Evolutionary conservation across 2,888 invertebrate species (phyloP), one percentile per base, ranked within the genome.

Genomic region (Chaetogeoica ovagalla): DNA sequence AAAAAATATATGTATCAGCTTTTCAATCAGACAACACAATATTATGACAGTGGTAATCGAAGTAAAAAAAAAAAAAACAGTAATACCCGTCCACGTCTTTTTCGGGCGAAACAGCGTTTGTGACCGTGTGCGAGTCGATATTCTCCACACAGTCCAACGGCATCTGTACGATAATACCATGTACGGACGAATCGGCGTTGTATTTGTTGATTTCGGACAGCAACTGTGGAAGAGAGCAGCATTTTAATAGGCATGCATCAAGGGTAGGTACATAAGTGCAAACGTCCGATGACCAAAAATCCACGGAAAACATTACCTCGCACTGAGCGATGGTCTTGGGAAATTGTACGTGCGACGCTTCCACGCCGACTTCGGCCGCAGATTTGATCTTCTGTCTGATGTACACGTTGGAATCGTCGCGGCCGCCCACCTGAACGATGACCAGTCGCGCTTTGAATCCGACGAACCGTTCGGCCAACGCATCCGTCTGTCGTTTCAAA

Each of bases 361-460:
- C 86, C 74, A 98, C 95, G 81, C 98, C 98, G 84, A 98, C 94
- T 84, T 95, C 94, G 75, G 88, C 90, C 0, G 98, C 98, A 0
- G 96, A 94, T 86, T 93, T 95, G 81, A 97, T 90, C 88, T 99
- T 99, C 93, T 95, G 96, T 57, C 95, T 89, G 85, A 99, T 98
- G 88, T 99, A 99, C 8, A 98, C 97, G 88, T 98, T 98, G 66
- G 98, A 98, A 87, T 99, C 98, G 86, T 96, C 96, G 1, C 98
- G 90, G 2, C 92, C 93, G 17, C 99, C 99, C 82, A 99, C 98
- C 90, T 98, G 94, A 66, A 98, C 94, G 85, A 98, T 97, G 37
- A 96, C 94, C 83, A 98, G 88, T 19, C 93, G 92, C 0, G 93
- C 93, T 83, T 87, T 86, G 86, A 93, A 95, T 59, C 83, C 83